Percentiles rank a stretch among this genome's conserved stretches.
Evolutionary conservation across 35 echinoderm and acorn worm genomes (phyloP).

Genomic region (Apostichopus californicus): DNA sequence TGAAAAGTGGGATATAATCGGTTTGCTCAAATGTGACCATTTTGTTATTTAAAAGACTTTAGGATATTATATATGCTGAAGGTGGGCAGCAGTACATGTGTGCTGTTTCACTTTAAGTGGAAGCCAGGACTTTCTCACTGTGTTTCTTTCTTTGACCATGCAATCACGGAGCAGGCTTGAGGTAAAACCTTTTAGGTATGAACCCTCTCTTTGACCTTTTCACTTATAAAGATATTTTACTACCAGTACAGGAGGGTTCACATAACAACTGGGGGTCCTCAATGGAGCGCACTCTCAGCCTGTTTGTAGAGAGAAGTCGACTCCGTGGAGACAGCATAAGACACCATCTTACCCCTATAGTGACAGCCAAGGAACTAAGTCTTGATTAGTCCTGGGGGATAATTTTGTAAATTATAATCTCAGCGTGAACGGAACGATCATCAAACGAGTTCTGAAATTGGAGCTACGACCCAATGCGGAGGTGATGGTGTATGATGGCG

Average conservation of each 20-base stretch:
- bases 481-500: not conserved
- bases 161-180: not conserved
- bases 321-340: not conserved
- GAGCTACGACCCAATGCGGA: conserved; percentile 26
- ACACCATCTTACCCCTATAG: not conserved
- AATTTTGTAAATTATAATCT: conserved; percentile 34
- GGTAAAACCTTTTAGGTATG: not conserved
- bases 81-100: no score
- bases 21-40: no score
- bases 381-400: conserved; percentile 44
- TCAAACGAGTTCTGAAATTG: conserved; percentile 21
- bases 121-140: no score
- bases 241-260: not conserved
- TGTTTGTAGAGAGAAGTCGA: not conserved
- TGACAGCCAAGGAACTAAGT: conserved; percentile 13
- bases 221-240: not conserved
- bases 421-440: not conserved
- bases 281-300: not conserved
- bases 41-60: no score
- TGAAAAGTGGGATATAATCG: no score
- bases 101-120: no score
- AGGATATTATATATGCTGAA: no score
- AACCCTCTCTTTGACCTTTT: not conserved
- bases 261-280: conserved; percentile 34
- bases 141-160: not conserved